Percentiles rank a stretch among this genome's conserved stretches.
These are phyloP conservation scores for Mylabris phalerata DNA, from an alignment of 1,140 invertebrate species.

Conservation along the genomic window DNA sequence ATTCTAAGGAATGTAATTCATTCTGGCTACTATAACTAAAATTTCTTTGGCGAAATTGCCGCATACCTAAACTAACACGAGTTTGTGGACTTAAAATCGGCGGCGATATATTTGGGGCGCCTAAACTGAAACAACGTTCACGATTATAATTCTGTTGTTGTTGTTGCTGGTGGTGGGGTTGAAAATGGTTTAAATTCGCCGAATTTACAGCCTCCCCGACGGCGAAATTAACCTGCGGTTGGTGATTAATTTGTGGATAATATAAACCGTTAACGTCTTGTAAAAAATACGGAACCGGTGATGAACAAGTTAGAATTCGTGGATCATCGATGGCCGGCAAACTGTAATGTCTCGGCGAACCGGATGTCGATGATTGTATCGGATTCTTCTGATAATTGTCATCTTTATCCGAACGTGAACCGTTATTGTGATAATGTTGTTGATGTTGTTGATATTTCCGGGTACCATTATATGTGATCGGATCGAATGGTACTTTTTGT, in stretches of 20 bases:
- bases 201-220: conserved; percentile 57
- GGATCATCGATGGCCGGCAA: conserved; percentile 54
- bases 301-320: conserved; percentile 37
- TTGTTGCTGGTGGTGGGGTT: neutral
- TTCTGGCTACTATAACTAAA: conserved; percentile 67
- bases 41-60: conserved; percentile 46
- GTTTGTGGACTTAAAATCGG: conserved; percentile 55
- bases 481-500: conserved; percentile 67
- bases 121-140: conserved; percentile 54
- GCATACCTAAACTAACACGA: conserved; percentile 53
- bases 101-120: conserved; percentile 47
- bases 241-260: conserved; percentile 24
- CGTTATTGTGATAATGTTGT: conserved; percentile 28
- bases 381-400: neutral
- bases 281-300: conserved; percentile 39
- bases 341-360: conserved; percentile 52
- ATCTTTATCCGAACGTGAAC: conserved; percentile 15
- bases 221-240: conserved; percentile 53
- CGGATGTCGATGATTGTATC: conserved; percentile 5
- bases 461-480: conserved; percentile 35
- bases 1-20: conserved; percentile 55
- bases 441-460: conserved; percentile 36
- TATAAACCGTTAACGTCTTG: conserved; percentile 37
- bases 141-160: conserved; percentile 13
- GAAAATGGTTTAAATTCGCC: conserved; percentile 38